A percentile compares a stretch with the other conserved stretches of the same genome.
Evolutionary conservation across 2,888 invertebrate species (phyloP).

Genomic region (Lymantria monacha): DNA sequence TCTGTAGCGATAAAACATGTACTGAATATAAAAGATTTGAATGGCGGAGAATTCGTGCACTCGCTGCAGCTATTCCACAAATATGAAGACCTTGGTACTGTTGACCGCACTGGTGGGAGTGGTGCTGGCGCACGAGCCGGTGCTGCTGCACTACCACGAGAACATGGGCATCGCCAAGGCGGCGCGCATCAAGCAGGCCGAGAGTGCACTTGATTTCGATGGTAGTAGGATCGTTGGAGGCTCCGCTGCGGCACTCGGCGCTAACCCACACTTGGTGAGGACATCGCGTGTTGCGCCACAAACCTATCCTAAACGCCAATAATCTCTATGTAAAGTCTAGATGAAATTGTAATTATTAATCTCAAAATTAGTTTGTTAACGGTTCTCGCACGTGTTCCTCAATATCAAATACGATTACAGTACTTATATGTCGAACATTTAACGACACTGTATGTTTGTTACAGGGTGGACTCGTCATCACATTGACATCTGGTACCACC

Average conservation of each 20-base stretch:
- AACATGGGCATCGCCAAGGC: slow-evolving; percentile 26
- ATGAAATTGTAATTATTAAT: too few relatives aligned
- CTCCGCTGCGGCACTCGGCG: slow-evolving; percentile 18
- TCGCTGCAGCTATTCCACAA: neutral
- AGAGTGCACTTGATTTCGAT: slow-evolving; percentile 27
- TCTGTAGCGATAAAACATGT: neutral
- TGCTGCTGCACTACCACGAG: slow-evolving; percentile 29
- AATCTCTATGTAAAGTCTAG: too few relatives aligned
- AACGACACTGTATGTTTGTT: neutral
- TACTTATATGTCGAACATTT: too few relatives aligned
- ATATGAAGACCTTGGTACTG: slow-evolving; percentile 17
- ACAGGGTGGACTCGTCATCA: neutral
- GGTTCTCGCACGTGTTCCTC: too few relatives aligned
- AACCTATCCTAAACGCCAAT: too few relatives aligned
- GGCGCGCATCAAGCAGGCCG: slow-evolving; percentile 27
- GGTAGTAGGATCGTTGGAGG: slow-evolving; percentile 26
- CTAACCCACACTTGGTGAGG: slow-evolving; percentile 26
- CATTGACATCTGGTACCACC: neutral
- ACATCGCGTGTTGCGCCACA: neutral
- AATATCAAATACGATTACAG: too few relatives aligned
- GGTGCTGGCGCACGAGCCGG: slow-evolving; percentile 6
- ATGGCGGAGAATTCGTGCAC: neutral
- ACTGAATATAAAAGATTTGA: neutral
- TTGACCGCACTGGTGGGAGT: slow-evolving; percentile 5
- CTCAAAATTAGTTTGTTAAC: too few relatives aligned